Evolutionary conservation across 1,140 invertebrate genomes (phyloP).

Genomic region (Drosophila kohkoa): DNA sequence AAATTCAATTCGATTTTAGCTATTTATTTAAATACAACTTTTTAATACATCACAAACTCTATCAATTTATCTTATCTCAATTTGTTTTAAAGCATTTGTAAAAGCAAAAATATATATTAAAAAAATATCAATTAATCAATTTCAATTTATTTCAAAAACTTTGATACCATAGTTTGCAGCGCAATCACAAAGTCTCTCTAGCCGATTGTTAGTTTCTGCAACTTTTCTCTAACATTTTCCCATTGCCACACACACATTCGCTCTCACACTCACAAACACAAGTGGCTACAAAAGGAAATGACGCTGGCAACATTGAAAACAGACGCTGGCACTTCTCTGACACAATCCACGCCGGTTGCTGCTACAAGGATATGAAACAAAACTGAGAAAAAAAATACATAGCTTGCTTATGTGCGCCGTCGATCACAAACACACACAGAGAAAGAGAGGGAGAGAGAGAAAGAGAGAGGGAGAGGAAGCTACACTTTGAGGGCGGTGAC

Average conservation of each 20-base stretch:
- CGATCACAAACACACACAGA: slow-evolving; percentile 58
- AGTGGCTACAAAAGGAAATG: slow-evolving; percentile 79
- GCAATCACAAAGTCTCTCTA: slow-evolving; percentile 13
- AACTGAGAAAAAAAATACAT: slow-evolving; percentile 32
- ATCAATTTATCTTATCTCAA: neutral
- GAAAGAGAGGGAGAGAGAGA: slow-evolving; percentile 12
- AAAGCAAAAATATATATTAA: neutral
- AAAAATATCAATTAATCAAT: neutral
- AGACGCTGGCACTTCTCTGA: slow-evolving; percentile 78
- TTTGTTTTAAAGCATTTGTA: neutral
- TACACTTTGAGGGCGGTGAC: slow-evolving; percentile 61
- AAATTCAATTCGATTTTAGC: no score
- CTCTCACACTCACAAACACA: slow-evolving; percentile 35
- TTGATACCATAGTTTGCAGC: slow-evolving; percentile 10
- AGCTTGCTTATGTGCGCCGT: slow-evolving; percentile 69
- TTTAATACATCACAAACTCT: no score
- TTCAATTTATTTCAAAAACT: no score
- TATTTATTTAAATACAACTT: neutral
- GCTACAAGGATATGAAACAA: slow-evolving; percentile 69
- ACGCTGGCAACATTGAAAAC: slow-evolving; percentile 82
- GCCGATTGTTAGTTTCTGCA: neutral
- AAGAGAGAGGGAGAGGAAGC: neutral
- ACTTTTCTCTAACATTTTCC: neutral
- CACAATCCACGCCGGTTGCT: slow-evolving; percentile 66
- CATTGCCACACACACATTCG: slow-evolving; percentile 5